Percentiles rank a stretch among this genome's conserved stretches.
phyloP scores from a whole-genome alignment of 1,140 invertebrate species.

The Prorops nasuta region DNA sequence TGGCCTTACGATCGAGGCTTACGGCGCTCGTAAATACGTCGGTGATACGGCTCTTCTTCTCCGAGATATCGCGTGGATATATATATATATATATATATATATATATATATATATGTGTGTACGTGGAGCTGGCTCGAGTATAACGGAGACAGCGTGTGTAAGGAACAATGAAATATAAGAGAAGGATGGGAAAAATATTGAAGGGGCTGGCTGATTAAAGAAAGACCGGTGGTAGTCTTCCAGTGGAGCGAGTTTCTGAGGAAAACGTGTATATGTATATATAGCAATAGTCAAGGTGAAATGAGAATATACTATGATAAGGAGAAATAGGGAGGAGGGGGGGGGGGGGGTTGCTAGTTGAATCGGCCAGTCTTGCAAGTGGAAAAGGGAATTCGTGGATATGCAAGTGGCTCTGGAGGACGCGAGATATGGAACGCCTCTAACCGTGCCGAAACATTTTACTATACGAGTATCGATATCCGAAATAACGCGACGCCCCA shows the following conservation, averaged over 20 bases:
- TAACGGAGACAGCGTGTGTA: constrained; percentile 5
- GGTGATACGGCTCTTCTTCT: constrained; percentile 35
- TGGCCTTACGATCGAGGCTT: constrained; percentile 43
- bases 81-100: no score
- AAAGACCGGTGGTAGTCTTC: no score
- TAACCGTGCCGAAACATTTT: constrained; percentile 35
- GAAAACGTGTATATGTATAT: no score
- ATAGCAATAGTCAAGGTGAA: no score
- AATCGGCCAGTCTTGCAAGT: no score
- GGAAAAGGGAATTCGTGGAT: no score
- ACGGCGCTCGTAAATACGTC: constrained; percentile 49
- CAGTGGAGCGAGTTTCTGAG: constrained; percentile 9
- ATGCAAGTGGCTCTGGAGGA: no score
- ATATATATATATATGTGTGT: no score
- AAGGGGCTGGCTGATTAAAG: constrained; percentile 19
- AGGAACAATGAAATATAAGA: constrained; percentile 11
- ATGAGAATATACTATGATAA: no score
- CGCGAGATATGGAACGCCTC: constrained; percentile 21
- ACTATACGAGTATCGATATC: constrained; percentile 35
- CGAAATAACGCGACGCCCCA: constrained; percentile 26
- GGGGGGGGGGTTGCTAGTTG: no score
- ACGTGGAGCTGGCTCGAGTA: no score
- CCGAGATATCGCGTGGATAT: no score
- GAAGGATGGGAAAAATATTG: neutral
- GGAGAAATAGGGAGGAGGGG: constrained; percentile 2